Conservation (phyloP, 1,140 invertebrate genomes). For the Batillaria attramentaria region DNA sequence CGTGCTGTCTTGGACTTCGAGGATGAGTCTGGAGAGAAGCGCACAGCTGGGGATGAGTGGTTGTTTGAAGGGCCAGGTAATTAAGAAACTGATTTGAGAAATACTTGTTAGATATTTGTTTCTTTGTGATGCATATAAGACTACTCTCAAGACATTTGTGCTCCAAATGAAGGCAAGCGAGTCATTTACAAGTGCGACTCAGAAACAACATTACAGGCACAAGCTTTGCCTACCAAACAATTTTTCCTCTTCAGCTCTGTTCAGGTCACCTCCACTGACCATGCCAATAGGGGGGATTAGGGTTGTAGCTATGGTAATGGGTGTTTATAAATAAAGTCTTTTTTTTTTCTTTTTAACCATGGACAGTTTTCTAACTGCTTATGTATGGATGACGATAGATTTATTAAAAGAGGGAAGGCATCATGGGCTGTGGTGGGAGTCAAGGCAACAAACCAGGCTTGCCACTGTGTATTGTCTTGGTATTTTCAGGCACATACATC, state of each 20-base stretch:
- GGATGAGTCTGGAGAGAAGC: slow-evolving; percentile 66
- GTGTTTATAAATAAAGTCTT: too few species aligned
- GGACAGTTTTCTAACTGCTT: neutral
- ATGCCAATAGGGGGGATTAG: too few species aligned
- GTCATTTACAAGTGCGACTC: too few species aligned
- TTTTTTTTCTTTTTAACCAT: neutral
- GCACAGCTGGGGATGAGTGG: slow-evolving; percentile 75
- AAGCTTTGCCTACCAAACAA: too few species aligned
- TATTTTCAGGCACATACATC: slow-evolving; percentile 72
- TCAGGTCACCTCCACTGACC: too few species aligned
- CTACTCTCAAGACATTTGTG: too few species aligned
- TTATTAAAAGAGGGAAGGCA: neutral
- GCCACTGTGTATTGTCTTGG: neutral
- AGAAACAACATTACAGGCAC: too few species aligned
- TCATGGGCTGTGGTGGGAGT: neutral
- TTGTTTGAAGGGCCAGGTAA: slow-evolving; percentile 75
- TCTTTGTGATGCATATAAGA: too few species aligned
- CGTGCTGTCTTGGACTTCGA: slow-evolving; percentile 72
- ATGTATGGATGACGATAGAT: neutral
- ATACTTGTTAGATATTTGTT: too few species aligned
- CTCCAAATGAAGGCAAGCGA: too few species aligned
- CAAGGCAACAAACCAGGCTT: neutral
- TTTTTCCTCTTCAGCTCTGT: too few species aligned
- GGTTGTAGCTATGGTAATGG: too few species aligned
- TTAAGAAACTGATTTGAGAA: neutral